Percentiles rank a stretch among this genome's conserved stretches.
Evolutionary conservation across 2,888 invertebrate species (phyloP).

Genomic region (Idaea straminata): DNA sequence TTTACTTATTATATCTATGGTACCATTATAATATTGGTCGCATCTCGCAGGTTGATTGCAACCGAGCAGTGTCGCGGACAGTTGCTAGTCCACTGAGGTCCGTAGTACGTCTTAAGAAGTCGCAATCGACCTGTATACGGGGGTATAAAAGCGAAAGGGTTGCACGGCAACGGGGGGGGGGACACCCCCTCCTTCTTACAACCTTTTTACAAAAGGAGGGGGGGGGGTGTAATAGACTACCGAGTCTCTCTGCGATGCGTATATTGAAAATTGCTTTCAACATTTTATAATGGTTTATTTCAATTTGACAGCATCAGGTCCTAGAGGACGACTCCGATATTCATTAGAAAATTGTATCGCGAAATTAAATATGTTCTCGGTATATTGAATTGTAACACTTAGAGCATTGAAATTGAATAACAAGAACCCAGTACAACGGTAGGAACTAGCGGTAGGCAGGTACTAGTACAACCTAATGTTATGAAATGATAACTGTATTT

Average conservation of each 20-base stretch:
- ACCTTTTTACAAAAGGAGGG: slow-evolving; percentile 76
- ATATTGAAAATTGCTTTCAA: slow-evolving; percentile 34
- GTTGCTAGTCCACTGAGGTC: background rate
- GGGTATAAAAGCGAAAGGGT: slow-evolving; percentile 80
- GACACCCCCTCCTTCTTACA: slow-evolving; percentile 79
- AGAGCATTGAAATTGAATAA: no score
- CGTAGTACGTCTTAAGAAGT: background rate
- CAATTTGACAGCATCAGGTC: slow-evolving; percentile 27
- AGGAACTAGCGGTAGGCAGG: no score
- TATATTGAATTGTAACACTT: background rate
- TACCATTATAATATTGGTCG: no score
- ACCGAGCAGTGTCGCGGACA: background rate
- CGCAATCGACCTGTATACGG: slow-evolving; percentile 10
- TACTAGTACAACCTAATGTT: no score
- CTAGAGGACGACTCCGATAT: slow-evolving; percentile 12
- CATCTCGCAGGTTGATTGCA: no score
- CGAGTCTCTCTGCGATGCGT: slow-evolving; percentile 56
- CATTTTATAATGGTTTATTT: slow-evolving; percentile 33
- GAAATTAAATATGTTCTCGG: background rate
- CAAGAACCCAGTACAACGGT: no score
- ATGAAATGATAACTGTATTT: no score
- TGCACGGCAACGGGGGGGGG: slow-evolving; percentile 50
- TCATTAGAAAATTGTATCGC: background rate
- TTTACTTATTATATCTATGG: no score
- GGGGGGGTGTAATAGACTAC: slow-evolving; percentile 64